These are phyloP conservation scores for Columba janthina DNA, from an alignment of 2,113 vertebrate genomes.

Conservation along the genomic window DNA sequence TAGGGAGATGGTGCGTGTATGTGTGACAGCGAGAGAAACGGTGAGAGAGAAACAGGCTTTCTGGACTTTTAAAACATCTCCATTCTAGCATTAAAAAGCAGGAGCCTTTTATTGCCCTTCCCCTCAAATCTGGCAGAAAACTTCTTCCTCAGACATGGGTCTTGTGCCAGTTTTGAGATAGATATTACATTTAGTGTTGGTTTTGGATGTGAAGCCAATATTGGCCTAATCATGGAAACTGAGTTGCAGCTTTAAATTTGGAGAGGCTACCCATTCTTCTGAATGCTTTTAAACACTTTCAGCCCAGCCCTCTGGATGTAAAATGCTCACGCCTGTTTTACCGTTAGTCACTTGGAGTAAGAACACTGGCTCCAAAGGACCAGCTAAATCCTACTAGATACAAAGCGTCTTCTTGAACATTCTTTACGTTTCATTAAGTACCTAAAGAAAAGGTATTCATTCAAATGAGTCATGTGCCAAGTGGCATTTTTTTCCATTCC, in stretches of 20 bases:
- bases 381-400: background rate
- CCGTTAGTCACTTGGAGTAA: background rate
- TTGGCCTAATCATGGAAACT: background rate
- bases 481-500: background rate
- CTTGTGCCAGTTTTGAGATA: background rate
- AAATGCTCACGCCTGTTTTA: background rate
- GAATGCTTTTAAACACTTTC: background rate
- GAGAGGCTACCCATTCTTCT: background rate
- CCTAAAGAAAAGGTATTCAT: background rate
- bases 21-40: background rate
- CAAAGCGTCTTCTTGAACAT: background rate
- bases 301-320: background rate
- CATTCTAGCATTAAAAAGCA: background rate
- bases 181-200: constrained; percentile 22
- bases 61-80: background rate
- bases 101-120: background rate
- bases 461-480: background rate
- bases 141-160: background rate
- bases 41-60: accelerated
- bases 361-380: background rate
- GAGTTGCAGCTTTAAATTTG: background rate
- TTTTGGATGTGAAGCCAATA: background rate
- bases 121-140: background rate
- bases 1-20: accelerated
- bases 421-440: background rate